phyloP scores from a whole-genome alignment of 2,113 vertebrate genomes.

The Caranx ignobilis region DNA sequence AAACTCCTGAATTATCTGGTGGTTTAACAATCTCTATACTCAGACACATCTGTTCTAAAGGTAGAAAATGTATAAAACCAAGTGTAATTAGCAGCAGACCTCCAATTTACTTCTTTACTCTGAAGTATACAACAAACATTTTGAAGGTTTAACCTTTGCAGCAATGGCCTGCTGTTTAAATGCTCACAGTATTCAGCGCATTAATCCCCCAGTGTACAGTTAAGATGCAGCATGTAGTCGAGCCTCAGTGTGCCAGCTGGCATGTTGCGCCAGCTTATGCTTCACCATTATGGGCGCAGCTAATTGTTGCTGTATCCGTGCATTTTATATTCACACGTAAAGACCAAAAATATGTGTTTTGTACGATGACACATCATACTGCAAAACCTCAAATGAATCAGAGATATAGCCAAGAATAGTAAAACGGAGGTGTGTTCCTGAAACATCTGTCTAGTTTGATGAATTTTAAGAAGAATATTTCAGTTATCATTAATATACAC shows the following conservation, averaged over 20 bases:
- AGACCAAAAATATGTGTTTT: slow-evolving; percentile 22
- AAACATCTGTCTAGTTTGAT: no score
- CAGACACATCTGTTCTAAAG: slow-evolving; percentile 19
- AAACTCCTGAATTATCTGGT: slow-evolving; percentile 8
- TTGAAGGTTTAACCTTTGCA: background rate
- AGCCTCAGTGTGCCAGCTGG: slow-evolving; percentile 41
- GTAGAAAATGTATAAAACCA: background rate
- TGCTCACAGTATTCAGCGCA: slow-evolving; percentile 16
- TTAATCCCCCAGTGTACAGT: slow-evolving; percentile 31
- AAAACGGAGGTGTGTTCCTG: no score
- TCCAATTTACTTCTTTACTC: no score
- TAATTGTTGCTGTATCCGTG: slow-evolving; percentile 28
- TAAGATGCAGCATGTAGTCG: slow-evolving; percentile 1
- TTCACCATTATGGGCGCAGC: slow-evolving; percentile 10
- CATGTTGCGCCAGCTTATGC: slow-evolving; percentile 6
- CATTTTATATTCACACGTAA: slow-evolving; percentile 6
- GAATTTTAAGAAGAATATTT: no score
- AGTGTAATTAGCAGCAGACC: background rate
- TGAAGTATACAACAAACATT: background rate
- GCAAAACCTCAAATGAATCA: slow-evolving; percentile 6
- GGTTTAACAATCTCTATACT: slow-evolving; percentile 10
- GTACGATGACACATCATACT: background rate
- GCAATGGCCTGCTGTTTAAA: background rate
- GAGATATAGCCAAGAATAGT: background rate
- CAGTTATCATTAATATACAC: no score